Conservation (phyloP, 23 tunicate species). For the Halocynthia aurantium region DNA sequence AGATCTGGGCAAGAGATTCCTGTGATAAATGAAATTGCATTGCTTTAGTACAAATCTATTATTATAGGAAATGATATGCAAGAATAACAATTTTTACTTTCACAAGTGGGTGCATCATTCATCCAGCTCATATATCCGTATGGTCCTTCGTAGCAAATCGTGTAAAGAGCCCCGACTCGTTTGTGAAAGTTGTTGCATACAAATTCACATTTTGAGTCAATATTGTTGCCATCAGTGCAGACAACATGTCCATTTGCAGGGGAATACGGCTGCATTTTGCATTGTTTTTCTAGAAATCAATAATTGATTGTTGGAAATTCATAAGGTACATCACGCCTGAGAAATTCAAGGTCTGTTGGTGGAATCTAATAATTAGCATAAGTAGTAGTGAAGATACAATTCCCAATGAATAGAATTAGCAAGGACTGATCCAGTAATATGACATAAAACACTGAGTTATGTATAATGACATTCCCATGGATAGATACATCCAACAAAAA, state of each 20-base stretch:
- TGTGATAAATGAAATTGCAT: neutral
- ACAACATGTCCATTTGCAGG: neutral
- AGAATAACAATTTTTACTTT: neutral
- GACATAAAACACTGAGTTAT: neutral
- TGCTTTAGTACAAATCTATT: too few relatives aligned
- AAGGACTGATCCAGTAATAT: neutral
- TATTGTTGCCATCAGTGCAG: neutral
- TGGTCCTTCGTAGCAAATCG: neutral
- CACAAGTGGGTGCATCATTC: slow-evolving; percentile 3
- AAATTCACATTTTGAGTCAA: slow-evolving; percentile 2
- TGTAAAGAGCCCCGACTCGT: slow-evolving; percentile 2
- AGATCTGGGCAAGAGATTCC: slow-evolving; percentile 5
- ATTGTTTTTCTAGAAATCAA: neutral
- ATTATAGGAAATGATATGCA: neutral
- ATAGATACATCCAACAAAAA: neutral
- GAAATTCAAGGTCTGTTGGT: too few relatives aligned
- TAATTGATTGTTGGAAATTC: too few relatives aligned
- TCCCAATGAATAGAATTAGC: neutral
- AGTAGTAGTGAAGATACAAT: neutral
- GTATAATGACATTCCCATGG: too few relatives aligned
- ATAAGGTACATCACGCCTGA: too few relatives aligned
- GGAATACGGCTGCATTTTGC: neutral
- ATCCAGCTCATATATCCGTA: slow-evolving; percentile 5
- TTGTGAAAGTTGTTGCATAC: slow-evolving; percentile 5
- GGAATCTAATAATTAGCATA: neutral